phyloP scores from a whole-genome alignment of 2,888 invertebrate genomes.

The Epinotia bilunana region DNA sequence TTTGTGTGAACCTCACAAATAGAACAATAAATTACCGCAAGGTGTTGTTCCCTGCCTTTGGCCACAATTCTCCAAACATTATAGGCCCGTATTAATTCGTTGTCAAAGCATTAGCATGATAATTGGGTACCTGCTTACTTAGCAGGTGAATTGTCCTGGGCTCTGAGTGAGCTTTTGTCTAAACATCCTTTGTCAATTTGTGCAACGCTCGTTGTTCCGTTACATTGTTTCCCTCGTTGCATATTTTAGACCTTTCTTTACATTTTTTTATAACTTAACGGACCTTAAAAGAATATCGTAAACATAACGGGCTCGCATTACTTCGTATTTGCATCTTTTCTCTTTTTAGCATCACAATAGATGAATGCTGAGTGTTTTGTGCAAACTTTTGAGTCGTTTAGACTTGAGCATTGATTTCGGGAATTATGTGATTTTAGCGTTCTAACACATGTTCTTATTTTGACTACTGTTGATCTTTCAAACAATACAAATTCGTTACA shows the following conservation, averaged over 20 bases:
- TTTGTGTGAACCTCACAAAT: slow-evolving; percentile 73
- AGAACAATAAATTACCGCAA: slow-evolving; percentile 80
- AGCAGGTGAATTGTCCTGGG: slow-evolving; percentile 71
- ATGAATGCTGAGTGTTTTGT: slow-evolving; percentile 60
- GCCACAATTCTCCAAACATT: slow-evolving; percentile 81
- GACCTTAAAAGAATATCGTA: slow-evolving; percentile 70
- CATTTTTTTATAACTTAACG: slow-evolving; percentile 71
- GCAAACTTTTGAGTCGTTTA: slow-evolving; percentile 53
- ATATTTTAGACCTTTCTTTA: slow-evolving; percentile 57
- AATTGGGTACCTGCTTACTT: slow-evolving; percentile 78
- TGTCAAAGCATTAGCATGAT: slow-evolving; percentile 79
- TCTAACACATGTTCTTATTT: slow-evolving; percentile 66
- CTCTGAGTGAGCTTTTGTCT: slow-evolving; percentile 63
- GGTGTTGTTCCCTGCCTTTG: slow-evolving; percentile 75
- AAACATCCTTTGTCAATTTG: slow-evolving; percentile 68
- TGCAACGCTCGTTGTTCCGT: slow-evolving; percentile 61
- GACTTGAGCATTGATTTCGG: slow-evolving; percentile 50
- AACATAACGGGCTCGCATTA: slow-evolving; percentile 73
- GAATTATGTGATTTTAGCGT: slow-evolving; percentile 54
- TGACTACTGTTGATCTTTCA: slow-evolving; percentile 63
- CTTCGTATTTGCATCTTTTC: slow-evolving; percentile 72
- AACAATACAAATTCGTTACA: slow-evolving; percentile 58
- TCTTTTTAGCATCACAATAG: slow-evolving; percentile 71
- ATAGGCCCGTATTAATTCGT: slow-evolving; percentile 67
- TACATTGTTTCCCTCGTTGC: slow-evolving; percentile 59